Percentiles rank a stretch among this genome's conserved stretches.
Conservation (phyloP, 2,113 vertebrate species). For the Austrofundulus limnaeus region DNA sequence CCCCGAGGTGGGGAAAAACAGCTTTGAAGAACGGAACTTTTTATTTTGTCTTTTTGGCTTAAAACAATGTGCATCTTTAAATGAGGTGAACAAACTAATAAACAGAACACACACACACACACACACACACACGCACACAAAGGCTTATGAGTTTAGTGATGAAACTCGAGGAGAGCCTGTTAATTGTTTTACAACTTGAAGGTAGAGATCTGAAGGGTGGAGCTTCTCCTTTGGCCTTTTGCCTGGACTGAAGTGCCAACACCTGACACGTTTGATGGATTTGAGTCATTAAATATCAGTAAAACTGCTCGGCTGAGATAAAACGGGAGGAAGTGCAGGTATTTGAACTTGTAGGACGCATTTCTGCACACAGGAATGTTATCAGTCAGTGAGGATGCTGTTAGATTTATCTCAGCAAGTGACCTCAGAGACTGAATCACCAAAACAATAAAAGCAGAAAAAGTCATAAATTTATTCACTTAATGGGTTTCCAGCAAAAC, state of each 20-base stretch:
- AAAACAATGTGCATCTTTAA: background rate
- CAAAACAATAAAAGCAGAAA: too few species aligned
- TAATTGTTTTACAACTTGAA: slow-evolving; percentile 6
- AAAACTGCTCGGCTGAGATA: slow-evolving; percentile 25
- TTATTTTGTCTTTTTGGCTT: too few species aligned
- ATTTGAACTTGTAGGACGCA: slow-evolving; percentile 5
- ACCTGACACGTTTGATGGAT: slow-evolving; percentile 8
- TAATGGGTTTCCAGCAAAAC: too few species aligned
- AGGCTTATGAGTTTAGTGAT: background rate
- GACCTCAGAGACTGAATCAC: background rate
- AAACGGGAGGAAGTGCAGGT: slow-evolving; percentile 5
- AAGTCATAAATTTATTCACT: background rate
- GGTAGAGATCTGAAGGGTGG: background rate
- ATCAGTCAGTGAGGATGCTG: background rate
- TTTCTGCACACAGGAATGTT: background rate
- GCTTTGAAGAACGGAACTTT: background rate
- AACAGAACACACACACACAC: too few species aligned
- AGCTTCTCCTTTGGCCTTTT: slow-evolving; percentile 15
- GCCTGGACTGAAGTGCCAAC: slow-evolving; percentile 16
- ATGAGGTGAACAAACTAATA: background rate
- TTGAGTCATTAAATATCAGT: slow-evolving; percentile 28
- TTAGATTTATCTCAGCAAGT: background rate
- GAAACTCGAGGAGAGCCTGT: background rate
- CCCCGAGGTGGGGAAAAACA: too few species aligned
- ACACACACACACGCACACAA: too few species aligned